Percentiles rank a stretch among this genome's conserved stretches.
phyloP scores from a whole-genome alignment of 2,113 vertebrate species.

The Malurus elegans region DNA sequence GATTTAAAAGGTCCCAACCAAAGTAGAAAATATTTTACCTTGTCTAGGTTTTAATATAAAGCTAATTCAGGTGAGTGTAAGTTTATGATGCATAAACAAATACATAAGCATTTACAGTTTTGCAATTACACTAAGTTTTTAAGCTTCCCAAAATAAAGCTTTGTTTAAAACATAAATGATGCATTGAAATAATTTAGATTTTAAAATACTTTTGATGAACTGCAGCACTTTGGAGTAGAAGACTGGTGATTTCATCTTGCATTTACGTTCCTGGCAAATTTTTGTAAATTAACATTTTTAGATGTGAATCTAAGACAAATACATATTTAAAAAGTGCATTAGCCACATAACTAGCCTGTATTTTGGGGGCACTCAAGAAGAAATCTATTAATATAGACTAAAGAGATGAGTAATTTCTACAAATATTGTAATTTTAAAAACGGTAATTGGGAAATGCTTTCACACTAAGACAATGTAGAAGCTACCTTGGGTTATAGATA shows the following conservation, averaged over 20 bases:
- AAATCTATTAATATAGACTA: neutral
- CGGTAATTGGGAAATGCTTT: neutral
- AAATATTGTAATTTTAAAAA: neutral
- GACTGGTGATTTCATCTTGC: neutral
- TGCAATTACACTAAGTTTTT: neutral
- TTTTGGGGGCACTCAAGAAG: neutral
- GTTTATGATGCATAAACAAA: neutral
- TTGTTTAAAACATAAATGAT: constrained; percentile 12
- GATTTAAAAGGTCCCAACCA: neutral
- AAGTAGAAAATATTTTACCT: neutral
- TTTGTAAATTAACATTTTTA: neutral
- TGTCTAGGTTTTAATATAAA: neutral
- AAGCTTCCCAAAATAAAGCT: neutral
- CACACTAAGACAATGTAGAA: neutral
- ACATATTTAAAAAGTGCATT: neutral
- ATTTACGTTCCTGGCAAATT: neutral
- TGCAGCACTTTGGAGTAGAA: neutral
- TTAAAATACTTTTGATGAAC: neutral
- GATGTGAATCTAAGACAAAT: neutral
- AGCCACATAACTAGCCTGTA: neutral
- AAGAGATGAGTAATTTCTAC: neutral
- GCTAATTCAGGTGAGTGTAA: neutral
- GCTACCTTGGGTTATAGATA: neutral
- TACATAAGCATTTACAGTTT: neutral
- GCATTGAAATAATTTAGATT: neutral